phyloP scores from a whole-genome alignment of 2,888 invertebrate genomes.

The Drosophila fungiperda region DNA sequence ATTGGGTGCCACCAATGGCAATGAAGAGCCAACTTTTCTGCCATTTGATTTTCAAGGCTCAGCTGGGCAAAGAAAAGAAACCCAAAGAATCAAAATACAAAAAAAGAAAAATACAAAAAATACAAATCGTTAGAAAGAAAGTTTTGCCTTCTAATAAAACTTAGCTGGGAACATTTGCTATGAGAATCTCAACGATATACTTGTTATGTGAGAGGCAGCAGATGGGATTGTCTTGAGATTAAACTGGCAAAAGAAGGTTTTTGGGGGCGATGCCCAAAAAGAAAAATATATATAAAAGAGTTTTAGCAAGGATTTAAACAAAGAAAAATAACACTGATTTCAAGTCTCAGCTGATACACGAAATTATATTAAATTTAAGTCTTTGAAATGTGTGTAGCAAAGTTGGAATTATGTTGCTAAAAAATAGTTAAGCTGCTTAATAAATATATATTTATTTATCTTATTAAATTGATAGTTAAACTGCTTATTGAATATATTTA shows the following conservation, averaged over 20 bases:
- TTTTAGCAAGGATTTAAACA: constrained; percentile 7
- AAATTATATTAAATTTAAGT: not conserved
- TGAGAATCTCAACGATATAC: constrained; percentile 44
- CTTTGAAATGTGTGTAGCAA: not conserved
- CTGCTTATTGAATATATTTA: not conserved
- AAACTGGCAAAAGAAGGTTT: constrained; percentile 11
- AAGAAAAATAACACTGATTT: not conserved
- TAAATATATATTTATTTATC: not conserved
- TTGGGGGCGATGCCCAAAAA: constrained; percentile 11
- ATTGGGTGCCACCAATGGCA: constrained; percentile 37
- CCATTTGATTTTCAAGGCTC: constrained; percentile 70
- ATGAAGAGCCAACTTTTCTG: constrained; percentile 50
- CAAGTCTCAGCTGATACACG: constrained; percentile 15
- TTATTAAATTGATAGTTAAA: too few relatives aligned
- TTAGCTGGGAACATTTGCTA: constrained; percentile 48
- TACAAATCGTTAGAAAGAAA: constrained; percentile 60
- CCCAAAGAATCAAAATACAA: not conserved
- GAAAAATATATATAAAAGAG: not conserved
- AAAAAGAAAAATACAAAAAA: constrained; percentile 12
- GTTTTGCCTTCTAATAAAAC: constrained; percentile 72
- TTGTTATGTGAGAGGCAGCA: constrained; percentile 53
- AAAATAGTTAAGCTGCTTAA: not conserved
- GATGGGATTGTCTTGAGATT: constrained; percentile 52
- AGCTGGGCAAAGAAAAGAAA: constrained; percentile 33
- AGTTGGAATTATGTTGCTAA: too few relatives aligned